Percentiles rank a stretch among this genome's conserved stretches.
Evolutionary conservation across 2,888 invertebrate genomes (phyloP).

Genomic region (Mesorhabditis spiculigera): DNA sequence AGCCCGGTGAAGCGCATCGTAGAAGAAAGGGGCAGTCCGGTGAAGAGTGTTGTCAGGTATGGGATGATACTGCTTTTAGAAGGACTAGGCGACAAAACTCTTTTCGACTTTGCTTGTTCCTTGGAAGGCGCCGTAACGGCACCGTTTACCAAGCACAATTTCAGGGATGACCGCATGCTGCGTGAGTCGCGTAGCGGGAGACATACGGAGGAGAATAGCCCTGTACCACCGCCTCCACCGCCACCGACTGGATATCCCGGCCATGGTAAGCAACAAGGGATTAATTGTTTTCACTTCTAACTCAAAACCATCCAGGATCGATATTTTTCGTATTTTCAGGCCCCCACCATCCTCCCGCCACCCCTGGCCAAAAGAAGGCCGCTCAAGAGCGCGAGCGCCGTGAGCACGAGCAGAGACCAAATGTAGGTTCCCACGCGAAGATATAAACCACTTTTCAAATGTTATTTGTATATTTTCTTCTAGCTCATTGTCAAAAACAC

Average conservation of each 20-base stretch:
- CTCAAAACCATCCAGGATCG: background rate
- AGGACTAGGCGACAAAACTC: background rate
- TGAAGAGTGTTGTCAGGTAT: background rate
- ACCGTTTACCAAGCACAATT: background rate
- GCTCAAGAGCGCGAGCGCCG: background rate
- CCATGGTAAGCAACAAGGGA: background rate
- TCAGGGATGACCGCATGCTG: background rate
- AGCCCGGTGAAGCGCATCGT: background rate
- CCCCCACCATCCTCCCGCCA: background rate
- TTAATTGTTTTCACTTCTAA: background rate
- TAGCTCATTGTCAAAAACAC: slow-evolving; percentile 1
- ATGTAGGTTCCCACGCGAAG: background rate
- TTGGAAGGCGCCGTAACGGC: background rate
- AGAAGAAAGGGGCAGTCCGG: background rate
- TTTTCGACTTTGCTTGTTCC: background rate
- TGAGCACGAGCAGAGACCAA: background rate
- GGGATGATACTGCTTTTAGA: background rate
- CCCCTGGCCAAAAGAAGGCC: slow-evolving; percentile 3
- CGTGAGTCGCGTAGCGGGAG: background rate
- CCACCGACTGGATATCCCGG: slow-evolving; percentile 1
- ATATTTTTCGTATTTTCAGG: background rate
- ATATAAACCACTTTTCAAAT: no score
- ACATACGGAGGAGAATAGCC: slow-evolving; percentile 4
- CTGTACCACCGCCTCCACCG: slow-evolving; percentile 1
- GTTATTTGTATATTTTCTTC: background rate